phyloP scores from a whole-genome alignment of 2,888 invertebrate species.

The Parnassius smintheus region DNA sequence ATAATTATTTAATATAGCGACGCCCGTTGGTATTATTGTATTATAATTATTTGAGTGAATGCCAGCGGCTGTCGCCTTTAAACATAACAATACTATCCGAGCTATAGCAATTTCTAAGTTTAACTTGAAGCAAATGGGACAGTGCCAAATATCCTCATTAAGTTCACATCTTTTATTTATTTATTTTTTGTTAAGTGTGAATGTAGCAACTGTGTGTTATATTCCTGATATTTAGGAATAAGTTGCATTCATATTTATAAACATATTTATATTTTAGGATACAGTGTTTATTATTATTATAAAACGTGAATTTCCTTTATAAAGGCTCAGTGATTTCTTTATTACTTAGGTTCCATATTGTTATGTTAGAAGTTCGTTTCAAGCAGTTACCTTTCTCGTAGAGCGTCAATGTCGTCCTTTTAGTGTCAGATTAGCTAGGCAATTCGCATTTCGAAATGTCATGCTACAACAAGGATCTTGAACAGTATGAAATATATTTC shows the following conservation, averaged over 20 bases:
- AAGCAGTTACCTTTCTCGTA: slow-evolving; percentile 22
- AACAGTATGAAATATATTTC: neutral
- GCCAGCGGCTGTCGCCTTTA: slow-evolving; percentile 39
- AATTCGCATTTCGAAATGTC: slow-evolving; percentile 24
- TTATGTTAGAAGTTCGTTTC: slow-evolving; percentile 23
- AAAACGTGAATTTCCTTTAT: slow-evolving; percentile 60
- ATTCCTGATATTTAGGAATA: slow-evolving; percentile 81
- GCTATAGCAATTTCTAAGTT: slow-evolving; percentile 35
- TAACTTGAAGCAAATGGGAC: slow-evolving; percentile 57
- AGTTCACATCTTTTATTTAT: slow-evolving; percentile 67
- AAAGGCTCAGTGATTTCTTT: slow-evolving; percentile 75
- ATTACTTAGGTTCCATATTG: slow-evolving; percentile 35
- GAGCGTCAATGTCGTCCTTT: slow-evolving; percentile 25
- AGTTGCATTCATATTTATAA: slow-evolving; percentile 79
- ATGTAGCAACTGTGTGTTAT: slow-evolving; percentile 78
- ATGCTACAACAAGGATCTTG: neutral
- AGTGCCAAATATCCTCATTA: slow-evolving; percentile 81
- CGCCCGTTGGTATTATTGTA: slow-evolving; percentile 55
- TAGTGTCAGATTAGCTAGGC: slow-evolving; percentile 35
- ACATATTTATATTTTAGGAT: slow-evolving; percentile 73
- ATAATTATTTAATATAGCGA: slow-evolving; percentile 53
- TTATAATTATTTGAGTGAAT: slow-evolving; percentile 65
- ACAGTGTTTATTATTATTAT: slow-evolving; percentile 64
- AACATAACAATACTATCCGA: slow-evolving; percentile 45
- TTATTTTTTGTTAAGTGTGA: slow-evolving; percentile 68